A percentile compares a stretch with the other conserved stretches of the same genome.
phyloP scores from a whole-genome alignment of 35 echinoderm and acorn worm genomes.

The Heliocidaris tuberculata region DNA sequence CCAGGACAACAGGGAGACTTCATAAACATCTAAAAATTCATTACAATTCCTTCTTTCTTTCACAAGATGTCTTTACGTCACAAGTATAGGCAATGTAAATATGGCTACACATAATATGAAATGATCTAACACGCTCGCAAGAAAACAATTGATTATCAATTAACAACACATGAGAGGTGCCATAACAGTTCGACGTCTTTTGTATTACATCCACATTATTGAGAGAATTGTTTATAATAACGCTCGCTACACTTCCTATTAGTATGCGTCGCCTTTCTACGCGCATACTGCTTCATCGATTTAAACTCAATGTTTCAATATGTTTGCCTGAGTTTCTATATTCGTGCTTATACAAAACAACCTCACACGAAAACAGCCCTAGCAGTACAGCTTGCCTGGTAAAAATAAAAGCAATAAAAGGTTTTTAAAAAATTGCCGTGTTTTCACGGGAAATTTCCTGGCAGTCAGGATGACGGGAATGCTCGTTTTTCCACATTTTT shows the following conservation, averaged over 20 bases:
- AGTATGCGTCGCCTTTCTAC: background rate
- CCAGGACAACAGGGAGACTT: no score
- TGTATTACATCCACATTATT: background rate
- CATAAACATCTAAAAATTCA: no score
- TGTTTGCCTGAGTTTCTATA: background rate
- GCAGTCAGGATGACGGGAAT: no score
- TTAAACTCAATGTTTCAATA: background rate
- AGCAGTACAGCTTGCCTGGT: background rate
- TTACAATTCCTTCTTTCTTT: background rate
- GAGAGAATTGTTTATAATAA: background rate
- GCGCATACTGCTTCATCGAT: background rate
- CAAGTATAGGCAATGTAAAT: background rate
- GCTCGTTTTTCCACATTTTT: no score
- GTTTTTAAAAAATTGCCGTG: no score
- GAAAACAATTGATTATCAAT: background rate
- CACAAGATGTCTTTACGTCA: background rate
- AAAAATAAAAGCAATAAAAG: background rate
- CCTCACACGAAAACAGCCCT: background rate
- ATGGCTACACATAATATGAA: background rate
- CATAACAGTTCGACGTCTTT: background rate
- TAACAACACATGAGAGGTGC: background rate
- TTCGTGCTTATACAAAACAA: background rate
- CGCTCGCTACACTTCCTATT: background rate
- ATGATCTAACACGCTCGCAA: background rate
- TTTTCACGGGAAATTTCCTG: no score